Conservation (phyloP, 2,113 vertebrate species). For the Stomatorhinus ivindoensis region DNA sequence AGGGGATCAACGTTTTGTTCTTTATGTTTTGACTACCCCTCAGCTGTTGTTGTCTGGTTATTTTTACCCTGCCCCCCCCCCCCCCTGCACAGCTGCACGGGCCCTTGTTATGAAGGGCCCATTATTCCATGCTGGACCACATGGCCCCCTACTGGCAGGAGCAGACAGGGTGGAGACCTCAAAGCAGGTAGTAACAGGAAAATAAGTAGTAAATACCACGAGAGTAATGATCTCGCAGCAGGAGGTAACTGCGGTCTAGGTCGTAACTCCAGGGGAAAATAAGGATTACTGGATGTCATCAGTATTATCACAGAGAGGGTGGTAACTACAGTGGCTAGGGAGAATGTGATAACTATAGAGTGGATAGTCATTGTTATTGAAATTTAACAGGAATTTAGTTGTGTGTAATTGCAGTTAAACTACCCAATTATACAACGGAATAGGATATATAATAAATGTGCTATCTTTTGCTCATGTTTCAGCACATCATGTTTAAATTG, state of each 20-base stretch:
- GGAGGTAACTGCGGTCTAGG: background rate
- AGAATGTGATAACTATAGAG: background rate
- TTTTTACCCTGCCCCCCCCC: constrained; percentile 2
- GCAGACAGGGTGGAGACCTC: background rate
- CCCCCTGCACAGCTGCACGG: constrained; percentile 6
- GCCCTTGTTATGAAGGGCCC: background rate
- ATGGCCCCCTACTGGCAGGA: background rate
- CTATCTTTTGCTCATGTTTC: background rate
- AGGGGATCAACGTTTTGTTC: background rate
- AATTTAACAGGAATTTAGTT: background rate
- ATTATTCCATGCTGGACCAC: constrained; percentile 3
- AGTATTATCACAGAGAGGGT: background rate
- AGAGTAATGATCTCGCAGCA: background rate
- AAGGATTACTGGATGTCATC: background rate
- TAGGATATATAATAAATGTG: background rate
- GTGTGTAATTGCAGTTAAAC: background rate
- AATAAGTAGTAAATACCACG: background rate
- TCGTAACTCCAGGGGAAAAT: background rate
- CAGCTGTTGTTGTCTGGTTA: constrained; percentile 16
- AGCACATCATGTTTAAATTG: background rate
- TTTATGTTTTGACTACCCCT: background rate
- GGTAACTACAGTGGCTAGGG: background rate
- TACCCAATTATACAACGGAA: background rate
- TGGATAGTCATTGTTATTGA: background rate
- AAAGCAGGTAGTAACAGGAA: background rate